Evolutionary conservation across 2,888 invertebrate genomes (phyloP).

Genomic region (Lochmaea crataegi): DNA sequence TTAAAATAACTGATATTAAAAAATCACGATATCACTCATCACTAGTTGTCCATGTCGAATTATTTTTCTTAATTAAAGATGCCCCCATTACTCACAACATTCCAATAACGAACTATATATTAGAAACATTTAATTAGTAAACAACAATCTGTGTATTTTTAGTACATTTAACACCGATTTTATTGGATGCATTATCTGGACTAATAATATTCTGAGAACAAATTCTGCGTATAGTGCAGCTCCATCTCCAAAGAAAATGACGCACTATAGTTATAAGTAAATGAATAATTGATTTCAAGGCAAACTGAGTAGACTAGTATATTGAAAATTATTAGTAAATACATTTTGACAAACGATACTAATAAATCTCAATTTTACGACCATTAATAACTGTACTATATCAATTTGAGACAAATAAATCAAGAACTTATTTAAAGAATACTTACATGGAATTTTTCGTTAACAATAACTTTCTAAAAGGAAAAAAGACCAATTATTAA

Average conservation of each 20-base stretch:
- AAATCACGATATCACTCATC: too few species aligned
- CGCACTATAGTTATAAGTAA: too few species aligned
- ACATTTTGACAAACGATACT: neutral
- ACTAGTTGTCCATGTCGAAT: too few species aligned
- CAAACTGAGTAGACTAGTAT: too few species aligned
- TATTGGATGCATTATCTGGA: neutral
- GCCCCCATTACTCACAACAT: conserved; percentile 2
- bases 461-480: neutral
- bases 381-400: conserved; percentile 9
- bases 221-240: too few species aligned
- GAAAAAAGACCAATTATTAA: too few species aligned
- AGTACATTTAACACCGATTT: neutral
- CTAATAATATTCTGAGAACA: too few species aligned
- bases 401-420: neutral
- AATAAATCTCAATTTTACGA: conserved; percentile 16
- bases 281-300: too few species aligned
- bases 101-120: conserved; percentile 2
- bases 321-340: too few species aligned
- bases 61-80: conserved; percentile 4
- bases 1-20: too few species aligned
- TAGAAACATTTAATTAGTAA: neutral
- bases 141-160: neutral
- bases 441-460: neutral
- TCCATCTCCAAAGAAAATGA: too few species aligned
- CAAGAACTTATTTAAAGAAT: neutral